phyloP scores from a whole-genome alignment of 2,888 invertebrate genomes.

The Seira musarum region DNA sequence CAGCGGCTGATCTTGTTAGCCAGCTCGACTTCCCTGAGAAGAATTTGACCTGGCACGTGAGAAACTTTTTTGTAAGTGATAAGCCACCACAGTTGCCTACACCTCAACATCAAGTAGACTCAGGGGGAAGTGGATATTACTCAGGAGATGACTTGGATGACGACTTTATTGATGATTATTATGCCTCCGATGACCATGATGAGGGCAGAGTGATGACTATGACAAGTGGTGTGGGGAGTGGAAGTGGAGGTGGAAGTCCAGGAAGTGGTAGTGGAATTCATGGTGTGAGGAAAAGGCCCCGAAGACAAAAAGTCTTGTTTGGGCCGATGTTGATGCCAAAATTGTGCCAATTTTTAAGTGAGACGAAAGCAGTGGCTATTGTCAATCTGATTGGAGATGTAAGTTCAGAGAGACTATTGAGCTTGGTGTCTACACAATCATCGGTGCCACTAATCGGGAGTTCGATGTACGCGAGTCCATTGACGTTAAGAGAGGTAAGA shows the following conservation, averaged over 20 bases:
- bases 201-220: slow-evolving; percentile 16
- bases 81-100: slow-evolving; percentile 24
- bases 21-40: slow-evolving; percentile 56
- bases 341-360: slow-evolving; percentile 65
- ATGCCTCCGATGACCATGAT: slow-evolving; percentile 45
- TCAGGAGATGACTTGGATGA: slow-evolving; percentile 42
- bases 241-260: slow-evolving; percentile 17
- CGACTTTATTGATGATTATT: slow-evolving; percentile 51
- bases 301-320: slow-evolving; percentile 49
- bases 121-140: slow-evolving; percentile 48
- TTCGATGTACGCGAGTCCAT: slow-evolving; percentile 62
- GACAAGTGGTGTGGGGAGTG: slow-evolving; percentile 39
- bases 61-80: slow-evolving; percentile 62
- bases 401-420: slow-evolving; percentile 64
- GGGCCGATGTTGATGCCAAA: slow-evolving; percentile 61
- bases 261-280: slow-evolving; percentile 14
- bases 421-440: slow-evolving; percentile 62
- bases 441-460: slow-evolving; percentile 65
- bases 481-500: slow-evolving; percentile 66
- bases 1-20: slow-evolving; percentile 56
- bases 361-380: slow-evolving; percentile 65
- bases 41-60: slow-evolving; percentile 64
- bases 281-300: slow-evolving; percentile 21
- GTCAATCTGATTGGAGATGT: slow-evolving; percentile 65
- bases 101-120: slow-evolving; percentile 41